Conservation (phyloP, 2,797 vertebrate species). For the Cyclura pinguis region DNA sequence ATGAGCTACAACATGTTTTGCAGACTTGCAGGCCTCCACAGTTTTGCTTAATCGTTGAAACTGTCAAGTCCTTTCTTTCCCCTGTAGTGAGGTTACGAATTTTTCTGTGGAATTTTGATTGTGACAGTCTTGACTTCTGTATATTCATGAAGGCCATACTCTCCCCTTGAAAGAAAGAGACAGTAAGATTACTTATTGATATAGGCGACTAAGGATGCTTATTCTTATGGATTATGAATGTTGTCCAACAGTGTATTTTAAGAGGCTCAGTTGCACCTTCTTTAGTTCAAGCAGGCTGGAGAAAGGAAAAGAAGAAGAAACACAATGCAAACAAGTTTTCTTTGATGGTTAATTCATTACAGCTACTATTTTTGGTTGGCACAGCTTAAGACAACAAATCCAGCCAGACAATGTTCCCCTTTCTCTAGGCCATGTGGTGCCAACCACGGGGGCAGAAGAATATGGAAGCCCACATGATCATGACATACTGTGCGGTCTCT, state of each 20-base stretch:
- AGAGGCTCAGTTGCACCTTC: background rate
- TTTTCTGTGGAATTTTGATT: constrained; percentile 90
- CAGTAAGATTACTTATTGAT: background rate
- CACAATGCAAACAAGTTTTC: too few relatives aligned
- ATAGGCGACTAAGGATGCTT: constrained; percentile 14
- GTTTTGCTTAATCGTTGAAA: constrained; percentile 37
- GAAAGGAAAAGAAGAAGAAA: too few relatives aligned
- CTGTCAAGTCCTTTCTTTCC: background rate
- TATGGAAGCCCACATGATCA: too few relatives aligned
- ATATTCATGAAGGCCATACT: constrained; percentile 89
- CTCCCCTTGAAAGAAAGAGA: constrained; percentile 80
- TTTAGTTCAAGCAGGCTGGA: too few relatives aligned
- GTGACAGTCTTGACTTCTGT: constrained; percentile 90
- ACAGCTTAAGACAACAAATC: too few relatives aligned
- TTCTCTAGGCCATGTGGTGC: too few relatives aligned
- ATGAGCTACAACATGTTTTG: constrained; percentile 33
- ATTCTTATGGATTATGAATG: background rate
- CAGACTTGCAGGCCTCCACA: constrained; percentile 26
- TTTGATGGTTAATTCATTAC: too few relatives aligned
- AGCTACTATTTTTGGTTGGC: too few relatives aligned
- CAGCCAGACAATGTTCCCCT: too few relatives aligned
- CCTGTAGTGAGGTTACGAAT: constrained; percentile 78
- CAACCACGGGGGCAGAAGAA: too few relatives aligned
- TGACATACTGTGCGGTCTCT: too few relatives aligned
- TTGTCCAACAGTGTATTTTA: background rate